These are phyloP conservation scores for Lethocerus indicus DNA, from an alignment of 1,140 invertebrate genomes.

Conservation along the genomic window DNA sequence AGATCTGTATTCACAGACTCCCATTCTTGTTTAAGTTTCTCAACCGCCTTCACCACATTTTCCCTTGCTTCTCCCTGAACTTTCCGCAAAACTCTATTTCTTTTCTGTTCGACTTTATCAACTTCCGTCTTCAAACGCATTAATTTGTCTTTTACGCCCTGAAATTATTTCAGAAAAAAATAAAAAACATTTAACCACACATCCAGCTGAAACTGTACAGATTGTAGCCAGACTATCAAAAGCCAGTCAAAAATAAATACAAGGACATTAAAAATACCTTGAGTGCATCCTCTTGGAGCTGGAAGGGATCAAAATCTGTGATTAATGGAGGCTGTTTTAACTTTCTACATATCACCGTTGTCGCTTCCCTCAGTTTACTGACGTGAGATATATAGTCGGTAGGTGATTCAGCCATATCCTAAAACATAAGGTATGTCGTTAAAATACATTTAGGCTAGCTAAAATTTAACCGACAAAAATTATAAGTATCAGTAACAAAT, in stretches of 20 bases:
- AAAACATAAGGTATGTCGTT: no score
- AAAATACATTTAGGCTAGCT: no score
- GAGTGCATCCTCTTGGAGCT: conserved; percentile 12
- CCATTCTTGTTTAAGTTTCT: conserved; percentile 13
- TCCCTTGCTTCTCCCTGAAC: conserved; percentile 12
- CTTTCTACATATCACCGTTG: conserved; percentile 6
- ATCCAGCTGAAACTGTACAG: not conserved
- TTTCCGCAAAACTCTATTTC: conserved; percentile 12
- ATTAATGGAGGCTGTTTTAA: conserved; percentile 13
- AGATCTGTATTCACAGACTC: conserved; percentile 12
- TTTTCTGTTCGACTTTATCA: conserved; percentile 12
- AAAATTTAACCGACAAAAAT: no score
- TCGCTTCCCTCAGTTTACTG: conserved; percentile 11
- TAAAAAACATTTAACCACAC: no score
- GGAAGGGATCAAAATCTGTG: conserved; percentile 15
- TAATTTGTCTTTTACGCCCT: conserved; percentile 9
- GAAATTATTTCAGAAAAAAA: not conserved
- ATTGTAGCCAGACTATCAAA: not conserved
- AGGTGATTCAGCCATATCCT: conserved; percentile 14
- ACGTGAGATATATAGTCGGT: conserved; percentile 12
- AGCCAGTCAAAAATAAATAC: not conserved
- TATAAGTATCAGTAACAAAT: no score
- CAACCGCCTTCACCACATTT: conserved; percentile 12
- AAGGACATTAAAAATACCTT: not conserved
- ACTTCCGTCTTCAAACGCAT: conserved; percentile 10